These are phyloP conservation scores for Helicoverpa assulta DNA, from an alignment of 2,888 invertebrate species.

Conservation along the genomic window DNA sequence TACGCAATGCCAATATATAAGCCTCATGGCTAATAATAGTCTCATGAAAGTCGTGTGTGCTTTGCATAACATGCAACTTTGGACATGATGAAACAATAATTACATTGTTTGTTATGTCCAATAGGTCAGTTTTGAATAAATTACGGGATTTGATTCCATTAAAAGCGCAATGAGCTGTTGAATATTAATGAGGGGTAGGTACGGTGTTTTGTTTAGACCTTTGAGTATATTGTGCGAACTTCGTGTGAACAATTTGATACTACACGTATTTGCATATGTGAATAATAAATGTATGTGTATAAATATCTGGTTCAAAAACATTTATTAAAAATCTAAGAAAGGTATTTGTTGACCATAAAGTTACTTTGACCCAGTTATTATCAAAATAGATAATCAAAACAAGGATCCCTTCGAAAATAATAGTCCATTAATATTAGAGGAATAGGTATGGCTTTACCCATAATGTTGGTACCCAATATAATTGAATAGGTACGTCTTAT, in stretches of 20 bases:
- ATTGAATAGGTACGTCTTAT: slow-evolving; percentile 22
- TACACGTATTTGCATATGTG: too few relatives aligned
- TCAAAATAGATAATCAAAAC: too few relatives aligned
- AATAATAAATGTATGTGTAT: too few relatives aligned
- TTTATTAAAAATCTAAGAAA: too few relatives aligned
- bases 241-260: background rate
- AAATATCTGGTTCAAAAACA: too few relatives aligned
- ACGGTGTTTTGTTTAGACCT: slow-evolving; percentile 6
- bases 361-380: too few relatives aligned
- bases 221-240: background rate
- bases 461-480: background rate
- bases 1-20: slow-evolving; percentile 62
- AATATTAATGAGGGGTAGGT: slow-evolving; percentile 22
- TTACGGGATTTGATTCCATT: slow-evolving; percentile 46
- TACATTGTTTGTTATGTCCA: slow-evolving; percentile 29
- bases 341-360: too few relatives aligned
- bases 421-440: background rate
- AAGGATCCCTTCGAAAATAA: background rate
- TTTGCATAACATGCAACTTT: slow-evolving; percentile 48
- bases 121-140: slow-evolving; percentile 51
- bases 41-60: slow-evolving; percentile 60
- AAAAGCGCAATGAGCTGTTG: slow-evolving; percentile 43
- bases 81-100: slow-evolving; percentile 38
- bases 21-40: slow-evolving; percentile 63
- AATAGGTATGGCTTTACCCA: background rate